Conservation (phyloP, 1,140 invertebrate genomes). For the Akabosia matsudoensis region DNA sequence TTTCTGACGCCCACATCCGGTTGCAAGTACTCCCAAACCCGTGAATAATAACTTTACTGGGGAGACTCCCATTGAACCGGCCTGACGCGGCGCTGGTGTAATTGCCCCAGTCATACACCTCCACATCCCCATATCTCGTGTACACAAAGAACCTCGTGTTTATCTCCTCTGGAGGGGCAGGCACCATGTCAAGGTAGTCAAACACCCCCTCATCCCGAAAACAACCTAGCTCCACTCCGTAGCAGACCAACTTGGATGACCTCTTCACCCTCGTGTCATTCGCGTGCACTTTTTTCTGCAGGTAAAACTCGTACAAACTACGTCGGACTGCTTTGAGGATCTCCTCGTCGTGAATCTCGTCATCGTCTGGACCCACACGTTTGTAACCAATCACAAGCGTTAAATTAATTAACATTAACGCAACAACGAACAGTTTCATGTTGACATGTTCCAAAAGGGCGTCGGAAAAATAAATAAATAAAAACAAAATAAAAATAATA, state of each 20-base stretch:
- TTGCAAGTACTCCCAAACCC: constrained; percentile 88
- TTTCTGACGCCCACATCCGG: constrained; percentile 88
- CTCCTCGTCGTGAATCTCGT: constrained; percentile 24
- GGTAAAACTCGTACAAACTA: constrained; percentile 2
- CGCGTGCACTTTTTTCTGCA: background rate
- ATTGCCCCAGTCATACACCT: constrained; percentile 58
- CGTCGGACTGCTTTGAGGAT: constrained; percentile 4
- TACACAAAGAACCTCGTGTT: constrained; percentile 63
- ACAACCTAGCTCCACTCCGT: constrained; percentile 77
- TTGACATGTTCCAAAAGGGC: too few relatives aligned
- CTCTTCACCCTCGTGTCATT: background rate
- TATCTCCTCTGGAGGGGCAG: constrained; percentile 81
- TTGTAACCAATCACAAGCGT: background rate
- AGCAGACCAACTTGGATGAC: constrained; percentile 68
- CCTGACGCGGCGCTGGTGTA: constrained; percentile 50
- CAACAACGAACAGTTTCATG: too few relatives aligned
- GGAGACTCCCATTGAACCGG: constrained; percentile 56
- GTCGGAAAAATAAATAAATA: too few relatives aligned
- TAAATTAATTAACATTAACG: too few relatives aligned
- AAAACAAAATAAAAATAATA: too few relatives aligned
- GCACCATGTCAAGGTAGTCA: constrained; percentile 83
- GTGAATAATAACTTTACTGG: constrained; percentile 84
- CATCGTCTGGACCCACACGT: constrained; percentile 9
- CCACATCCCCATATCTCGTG: constrained; percentile 50
- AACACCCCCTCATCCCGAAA: constrained; percentile 88